Evolutionary conservation across 2,113 vertebrate species (phyloP), one percentile per base, ranked within the genome.

Genomic region (Coturnix japonica): DNA sequence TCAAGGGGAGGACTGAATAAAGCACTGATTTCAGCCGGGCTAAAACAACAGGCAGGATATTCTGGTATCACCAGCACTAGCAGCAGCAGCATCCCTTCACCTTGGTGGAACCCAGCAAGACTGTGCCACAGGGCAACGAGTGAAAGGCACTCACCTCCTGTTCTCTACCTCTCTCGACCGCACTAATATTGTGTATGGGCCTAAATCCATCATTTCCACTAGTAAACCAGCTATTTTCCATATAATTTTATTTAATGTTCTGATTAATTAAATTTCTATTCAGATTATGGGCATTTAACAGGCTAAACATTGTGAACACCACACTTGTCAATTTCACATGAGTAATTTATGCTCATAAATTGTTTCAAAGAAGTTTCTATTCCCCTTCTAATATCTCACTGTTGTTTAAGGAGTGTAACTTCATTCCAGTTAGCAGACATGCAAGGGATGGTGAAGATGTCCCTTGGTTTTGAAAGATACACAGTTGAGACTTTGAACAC

Each of bases 21-120:
- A 78, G 33, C 10, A 46, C 49, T 37, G 64, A 21, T 17, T 71
- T 66, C 9, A 85, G 47, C 39, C 8, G 63, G 64, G 60, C 28
- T 39, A 64, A 46, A 59, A 73, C 31, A 85, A 51, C 26, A 66
- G 71, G 81, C 33, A 87, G 64, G 72, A 67, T 43, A 46, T 63
- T 77, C 67, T 61, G 69, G 8, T 28, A 82, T 31, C 11, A 89
- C 33, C 14, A 81, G 46, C 51, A 64, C 21, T 57, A 75, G 5
- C 66, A 71, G 28, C 6, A 35, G 43, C 44, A 87, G 67, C 59
- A 79, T 26, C 33, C 23, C 23, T 31, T 47, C 11, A 49, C 70
- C n/a, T 70, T 0, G 3, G 60, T 49, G 67, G 26, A 73, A 73
- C 73, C 4, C 41, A 28, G 49, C 72, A 80, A 0, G 0, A 59